Evolutionary conservation across 2,113 vertebrate genomes (phyloP), one percentile per base, ranked within the genome.

Genomic region (Nothobranchius furzeri): DNA sequence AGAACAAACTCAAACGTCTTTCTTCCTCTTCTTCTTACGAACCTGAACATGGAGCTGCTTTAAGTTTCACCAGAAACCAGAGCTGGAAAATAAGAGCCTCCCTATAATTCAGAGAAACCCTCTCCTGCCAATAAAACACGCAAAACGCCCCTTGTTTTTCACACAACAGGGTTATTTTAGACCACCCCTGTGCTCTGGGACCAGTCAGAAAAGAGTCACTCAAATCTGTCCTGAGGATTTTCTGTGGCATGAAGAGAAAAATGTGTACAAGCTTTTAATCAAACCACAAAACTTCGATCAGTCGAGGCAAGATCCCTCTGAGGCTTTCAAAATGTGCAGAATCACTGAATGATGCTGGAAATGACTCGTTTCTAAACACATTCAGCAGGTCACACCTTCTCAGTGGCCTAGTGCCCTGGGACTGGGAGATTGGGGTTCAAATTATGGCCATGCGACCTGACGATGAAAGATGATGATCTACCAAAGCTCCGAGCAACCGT

Each of bases 141-240:
- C 11, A 37, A 24, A 0, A 3, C 5, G 30, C 0, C 12, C 40
- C 17, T 17, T 14, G 17, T 66, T 11, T 61, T 74, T 65, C 25
- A 71, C 63, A 67, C 30, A 53, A 9, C 20, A 51, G 64, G 63
- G 53, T 63, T 49, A 20, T 47, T 73, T 69, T 15, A 57, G 49
- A 24, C 3, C 5, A 13, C 7, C 25, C 12, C 24, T 25, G 51
- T 12, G 51, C 51, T 30, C 7, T 9, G 9, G n/a, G 43, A 40
- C 9, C 4, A 7, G 37, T 30, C 30, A 30, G 20, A 20, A 20
- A 20, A 20, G 20, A 20, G 20, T 30, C 30, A 30, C 30, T 3
- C 30, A 30, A 30, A 30, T 3, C 30, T 30, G 30, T 30, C 30
- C 30, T 4, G 30, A 30, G 30, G 30, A 30, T 30, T 30, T 30